Evolutionary conservation across 2,113 vertebrate genomes (phyloP), one percentile per base, ranked within the genome.

Genomic region (Chlorodrepanis virens): DNA sequence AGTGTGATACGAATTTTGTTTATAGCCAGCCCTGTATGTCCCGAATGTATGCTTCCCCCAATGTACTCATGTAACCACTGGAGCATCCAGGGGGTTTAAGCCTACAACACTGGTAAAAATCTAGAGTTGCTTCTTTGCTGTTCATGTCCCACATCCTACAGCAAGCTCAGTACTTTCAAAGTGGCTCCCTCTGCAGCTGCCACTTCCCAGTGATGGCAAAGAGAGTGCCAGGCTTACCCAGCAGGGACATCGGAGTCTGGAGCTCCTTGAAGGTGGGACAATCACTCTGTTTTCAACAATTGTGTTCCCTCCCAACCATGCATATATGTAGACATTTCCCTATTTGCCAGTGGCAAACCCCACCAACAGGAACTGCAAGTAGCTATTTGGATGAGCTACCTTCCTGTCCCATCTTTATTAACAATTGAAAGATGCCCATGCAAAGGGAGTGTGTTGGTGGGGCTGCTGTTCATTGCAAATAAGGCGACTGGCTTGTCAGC

Each of bases 1-100:
- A 95, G 77, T 95, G 64, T 93, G 90, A 90, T 54, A 59, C 89
- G 86, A 89, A 60, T 80, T 96, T 96, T 97, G 96, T 96, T 95
- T 94, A 95, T 93, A 96, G 94, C 44, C 49, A 97, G 94, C 44
- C 44, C n/a, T 72, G 68, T 71, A 78, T 69, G 64, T 85, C 92
- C 95, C 3, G 0, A 72, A 63, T 54, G 59, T 33, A 42, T 23
- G 3, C 45, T 61, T 92, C 47, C 82, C 75, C 52, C 57, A 85
- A 4, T 3, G 49, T 39, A 50, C 64, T 94, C 2, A 0, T 69
- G 84, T 89, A 85, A 83, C 54, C 24, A 29, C 84, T 78, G 52
- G 59, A 69, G 82, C 60, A 93, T 88, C 42, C 71, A 60, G 60
- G 71, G 82, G 78, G 24, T 21, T 82, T 87, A 86, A 91, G 64